Conservation (phyloP, 2,797 vertebrate genomes). For the Macrochelys suwanniensis region DNA sequence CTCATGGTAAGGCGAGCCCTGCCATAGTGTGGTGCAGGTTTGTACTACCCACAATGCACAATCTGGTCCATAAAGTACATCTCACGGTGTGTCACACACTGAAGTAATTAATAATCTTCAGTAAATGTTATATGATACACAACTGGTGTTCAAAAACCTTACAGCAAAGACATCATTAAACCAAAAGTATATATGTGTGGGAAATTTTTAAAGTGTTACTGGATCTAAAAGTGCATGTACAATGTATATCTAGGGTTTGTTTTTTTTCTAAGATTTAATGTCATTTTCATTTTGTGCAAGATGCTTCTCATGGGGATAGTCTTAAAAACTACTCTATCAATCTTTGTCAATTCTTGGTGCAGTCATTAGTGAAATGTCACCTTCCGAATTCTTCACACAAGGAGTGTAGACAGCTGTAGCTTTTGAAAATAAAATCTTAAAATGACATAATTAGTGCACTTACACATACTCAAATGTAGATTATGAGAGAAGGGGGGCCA, state of each 20-base stretch:
- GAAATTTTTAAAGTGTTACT: not conserved
- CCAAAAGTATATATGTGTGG: accelerated
- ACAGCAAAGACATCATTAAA: not conserved
- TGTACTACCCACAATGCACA: accelerated
- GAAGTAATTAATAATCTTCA: not conserved
- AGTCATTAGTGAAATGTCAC: constrained; percentile 83
- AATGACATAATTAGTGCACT: constrained; percentile 35
- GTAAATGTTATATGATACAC: not conserved
- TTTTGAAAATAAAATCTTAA: constrained; percentile 66
- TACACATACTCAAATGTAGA: constrained; percentile 51
- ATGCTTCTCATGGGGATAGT: constrained; percentile 61
- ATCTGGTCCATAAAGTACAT: not conserved
- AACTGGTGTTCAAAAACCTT: not conserved
- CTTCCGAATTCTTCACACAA: constrained; percentile 72
- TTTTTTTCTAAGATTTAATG: constrained; percentile 47
- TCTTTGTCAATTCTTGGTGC: constrained; percentile 79
- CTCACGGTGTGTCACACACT: not conserved
- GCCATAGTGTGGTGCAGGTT: not conserved
- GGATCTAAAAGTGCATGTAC: not conserved
- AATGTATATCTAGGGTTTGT: not conserved
- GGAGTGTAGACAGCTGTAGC: constrained; percentile 58
- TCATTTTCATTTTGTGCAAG: constrained; percentile 65
- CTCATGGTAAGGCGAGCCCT: too few species aligned
- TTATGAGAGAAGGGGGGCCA: constrained; percentile 11
- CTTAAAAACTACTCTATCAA: constrained; percentile 74